These are phyloP conservation scores for Pantherophis alleghaniensis DNA, from an alignment of 2,797 vertebrate genomes.

Conservation along the genomic window DNA sequence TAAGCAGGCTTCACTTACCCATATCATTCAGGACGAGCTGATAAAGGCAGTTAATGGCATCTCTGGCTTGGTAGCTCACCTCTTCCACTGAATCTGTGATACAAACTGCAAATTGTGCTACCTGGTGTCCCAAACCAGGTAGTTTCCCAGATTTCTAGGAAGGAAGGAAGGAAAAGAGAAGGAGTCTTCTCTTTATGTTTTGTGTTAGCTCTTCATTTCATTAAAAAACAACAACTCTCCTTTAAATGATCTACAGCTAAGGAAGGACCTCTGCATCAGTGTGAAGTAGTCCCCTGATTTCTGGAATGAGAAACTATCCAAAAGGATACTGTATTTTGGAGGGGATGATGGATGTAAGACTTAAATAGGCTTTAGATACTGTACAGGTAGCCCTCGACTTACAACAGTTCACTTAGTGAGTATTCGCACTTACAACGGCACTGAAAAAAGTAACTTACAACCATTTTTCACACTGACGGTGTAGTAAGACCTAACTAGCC, in stretches of 20 bases:
- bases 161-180: not conserved
- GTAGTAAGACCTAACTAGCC: not conserved
- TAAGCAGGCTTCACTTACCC: not conserved
- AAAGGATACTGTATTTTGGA: not conserved
- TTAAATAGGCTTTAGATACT: not conserved
- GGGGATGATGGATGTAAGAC: not conserved
- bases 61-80: constrained; percentile 9
- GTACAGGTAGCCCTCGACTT: no score
- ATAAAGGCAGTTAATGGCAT: constrained; percentile 6
- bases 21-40: constrained; percentile 3
- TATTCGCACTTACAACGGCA: no score
- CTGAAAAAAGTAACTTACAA: no score
- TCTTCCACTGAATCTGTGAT: constrained; percentile 16
- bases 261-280: not conserved
- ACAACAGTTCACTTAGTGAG: no score
- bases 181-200: not conserved
- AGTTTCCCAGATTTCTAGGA: not conserved
- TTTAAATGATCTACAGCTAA: not conserved
- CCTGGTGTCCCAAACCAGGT: constrained; percentile 17
- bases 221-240: not conserved
- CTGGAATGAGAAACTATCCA: not conserved
- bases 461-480: no score
- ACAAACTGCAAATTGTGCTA: constrained; percentile 18
- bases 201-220: not conserved
- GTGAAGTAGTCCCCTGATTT: not conserved